These are phyloP conservation scores for Latrodectus elegans DNA, from an alignment of 2,888 invertebrate genomes.

Conservation along the genomic window DNA sequence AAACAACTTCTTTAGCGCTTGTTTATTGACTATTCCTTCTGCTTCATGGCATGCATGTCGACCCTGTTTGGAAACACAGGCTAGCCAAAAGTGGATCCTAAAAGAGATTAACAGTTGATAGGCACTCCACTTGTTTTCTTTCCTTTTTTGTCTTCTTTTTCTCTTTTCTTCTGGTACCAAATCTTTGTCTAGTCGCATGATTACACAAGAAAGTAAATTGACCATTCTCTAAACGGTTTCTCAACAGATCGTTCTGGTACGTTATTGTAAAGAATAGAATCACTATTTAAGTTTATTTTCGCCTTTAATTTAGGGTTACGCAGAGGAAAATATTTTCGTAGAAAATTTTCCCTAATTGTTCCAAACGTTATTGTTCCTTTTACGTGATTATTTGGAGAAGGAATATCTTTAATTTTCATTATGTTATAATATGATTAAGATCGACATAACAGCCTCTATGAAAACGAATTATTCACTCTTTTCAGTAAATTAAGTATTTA, in stretches of 20 bases:
- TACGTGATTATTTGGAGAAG: too few species aligned
- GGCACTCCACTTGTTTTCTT: constrained; percentile 10
- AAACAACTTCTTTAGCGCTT: constrained; percentile 3
- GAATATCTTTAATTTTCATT: too few species aligned
- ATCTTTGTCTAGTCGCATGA: not conserved
- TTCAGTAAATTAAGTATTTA: too few species aligned
- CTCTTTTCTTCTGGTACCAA: not conserved
- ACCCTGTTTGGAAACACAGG: constrained; percentile 48
- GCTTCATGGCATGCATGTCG: constrained; percentile 28
- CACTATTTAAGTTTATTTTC: not conserved
- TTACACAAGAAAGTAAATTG: constrained; percentile 5
- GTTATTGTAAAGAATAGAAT: not conserved
- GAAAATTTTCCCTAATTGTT: too few species aligned
- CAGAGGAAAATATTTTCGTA: too few species aligned
- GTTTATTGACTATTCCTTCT: constrained; percentile 36
- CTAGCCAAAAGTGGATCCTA: constrained; percentile 25
- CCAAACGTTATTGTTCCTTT: too few species aligned
- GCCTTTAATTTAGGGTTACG: too few species aligned
- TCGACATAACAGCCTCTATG: too few species aligned
- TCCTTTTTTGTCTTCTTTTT: not conserved
- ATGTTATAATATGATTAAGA: too few species aligned
- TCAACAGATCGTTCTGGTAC: not conserved
- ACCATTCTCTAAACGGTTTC: not conserved
- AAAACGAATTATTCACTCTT: too few species aligned
- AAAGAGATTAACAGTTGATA: constrained; percentile 44